These are phyloP conservation scores for Pyrocephalus nanus DNA, from an alignment of 2,797 vertebrate species.

Conservation along the genomic window DNA sequence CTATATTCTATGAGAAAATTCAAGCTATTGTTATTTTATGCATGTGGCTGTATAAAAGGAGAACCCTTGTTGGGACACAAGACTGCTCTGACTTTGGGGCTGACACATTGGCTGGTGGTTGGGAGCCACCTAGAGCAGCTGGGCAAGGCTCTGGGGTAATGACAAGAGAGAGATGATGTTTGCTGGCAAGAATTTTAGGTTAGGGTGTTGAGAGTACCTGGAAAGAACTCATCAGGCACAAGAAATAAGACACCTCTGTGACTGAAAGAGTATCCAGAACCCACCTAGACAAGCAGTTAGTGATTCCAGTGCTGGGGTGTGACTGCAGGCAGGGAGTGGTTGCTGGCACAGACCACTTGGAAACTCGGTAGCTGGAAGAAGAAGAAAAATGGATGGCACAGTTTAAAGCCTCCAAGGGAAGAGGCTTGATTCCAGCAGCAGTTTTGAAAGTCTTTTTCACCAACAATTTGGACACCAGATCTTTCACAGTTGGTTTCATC, in stretches of 20 bases:
- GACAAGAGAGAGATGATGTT: background rate
- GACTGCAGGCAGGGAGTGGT: background rate
- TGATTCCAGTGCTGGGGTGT: background rate
- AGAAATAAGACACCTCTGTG: background rate
- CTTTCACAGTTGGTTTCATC: background rate
- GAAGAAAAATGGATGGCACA: background rate
- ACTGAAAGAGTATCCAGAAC: background rate
- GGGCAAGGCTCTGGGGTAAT: background rate
- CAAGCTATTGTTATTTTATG: background rate
- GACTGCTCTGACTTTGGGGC: background rate
- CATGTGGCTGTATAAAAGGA: background rate
- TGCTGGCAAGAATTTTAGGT: background rate
- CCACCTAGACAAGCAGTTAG: background rate
- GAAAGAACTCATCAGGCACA: background rate
- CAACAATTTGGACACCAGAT: background rate
- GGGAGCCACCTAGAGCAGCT: background rate
- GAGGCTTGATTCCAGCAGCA: background rate
- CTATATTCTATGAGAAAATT: background rate
- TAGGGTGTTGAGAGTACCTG: background rate
- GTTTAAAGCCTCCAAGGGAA: background rate
- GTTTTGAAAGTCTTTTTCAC: background rate
- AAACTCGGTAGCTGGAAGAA: background rate
- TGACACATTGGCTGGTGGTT: background rate
- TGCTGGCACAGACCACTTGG: background rate
- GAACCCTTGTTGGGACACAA: background rate